Percentiles rank a stretch among this genome's conserved stretches.
Evolutionary conservation across 2,888 invertebrate species (phyloP).

Genomic region (Ferrisia virgata): DNA sequence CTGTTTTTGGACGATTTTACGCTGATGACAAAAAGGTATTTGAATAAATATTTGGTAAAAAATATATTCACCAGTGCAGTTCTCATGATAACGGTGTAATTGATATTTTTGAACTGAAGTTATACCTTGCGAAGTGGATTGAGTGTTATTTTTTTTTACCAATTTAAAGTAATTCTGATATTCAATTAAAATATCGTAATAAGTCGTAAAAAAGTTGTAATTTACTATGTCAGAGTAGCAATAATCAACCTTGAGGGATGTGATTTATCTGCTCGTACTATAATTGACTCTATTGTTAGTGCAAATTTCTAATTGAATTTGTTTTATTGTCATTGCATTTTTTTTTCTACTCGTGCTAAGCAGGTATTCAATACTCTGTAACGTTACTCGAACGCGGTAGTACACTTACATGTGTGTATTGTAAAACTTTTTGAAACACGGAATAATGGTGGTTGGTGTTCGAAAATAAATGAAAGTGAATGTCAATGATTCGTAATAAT

Average conservation of each 20-base stretch:
- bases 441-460: not conserved
- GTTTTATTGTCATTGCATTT: not conserved
- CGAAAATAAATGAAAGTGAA: not conserved
- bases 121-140: not conserved
- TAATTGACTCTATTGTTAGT: not conserved
- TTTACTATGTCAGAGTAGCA: not conserved
- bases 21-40: constrained; percentile 35
- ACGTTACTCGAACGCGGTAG: not conserved
- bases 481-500: not conserved
- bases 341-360: not conserved
- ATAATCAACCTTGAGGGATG: not conserved
- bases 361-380: not conserved
- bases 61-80: not conserved
- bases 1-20: constrained; percentile 50
- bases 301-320: constrained; percentile 3
- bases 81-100: too few relatives aligned
- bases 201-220: not conserved
- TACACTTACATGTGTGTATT: not conserved
- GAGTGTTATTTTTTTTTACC: not conserved
- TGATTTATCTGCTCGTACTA: constrained; percentile 6
- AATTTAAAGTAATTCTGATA: not conserved
- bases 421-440: not conserved
- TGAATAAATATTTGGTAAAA: not conserved
- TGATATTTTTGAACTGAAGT: not conserved
- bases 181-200: not conserved